Percentiles rank a stretch among this genome's conserved stretches.
phyloP scores from a whole-genome alignment of 2,113 vertebrate species.

The Mirounga angustirostris region DNA sequence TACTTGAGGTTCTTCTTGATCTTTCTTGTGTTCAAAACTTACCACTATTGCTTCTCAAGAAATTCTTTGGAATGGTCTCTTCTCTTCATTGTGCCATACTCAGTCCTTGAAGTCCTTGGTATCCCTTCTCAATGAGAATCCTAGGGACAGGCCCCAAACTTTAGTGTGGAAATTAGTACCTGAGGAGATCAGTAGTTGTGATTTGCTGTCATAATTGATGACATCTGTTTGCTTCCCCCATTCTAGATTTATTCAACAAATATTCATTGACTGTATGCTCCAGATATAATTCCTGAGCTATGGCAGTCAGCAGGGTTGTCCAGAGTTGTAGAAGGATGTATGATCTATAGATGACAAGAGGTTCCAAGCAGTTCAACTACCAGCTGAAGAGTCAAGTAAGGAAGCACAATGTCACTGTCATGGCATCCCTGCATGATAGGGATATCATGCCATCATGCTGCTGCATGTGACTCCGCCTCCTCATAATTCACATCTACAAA shows the following conservation, averaged over 20 bases:
- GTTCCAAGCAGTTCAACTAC: background rate
- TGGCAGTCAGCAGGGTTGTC: background rate
- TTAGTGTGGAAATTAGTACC: background rate
- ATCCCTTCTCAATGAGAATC: background rate
- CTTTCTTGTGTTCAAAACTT: background rate
- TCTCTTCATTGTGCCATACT: background rate
- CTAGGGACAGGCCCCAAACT: background rate
- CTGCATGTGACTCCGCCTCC: background rate
- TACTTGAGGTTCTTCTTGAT: background rate
- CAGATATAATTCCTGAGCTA: background rate
- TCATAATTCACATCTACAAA: background rate
- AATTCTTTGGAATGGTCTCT: background rate
- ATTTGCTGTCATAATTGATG: background rate
- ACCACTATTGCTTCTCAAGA: background rate
- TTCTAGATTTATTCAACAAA: conserved; percentile 22
- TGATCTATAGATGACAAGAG: background rate
- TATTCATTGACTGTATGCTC: background rate
- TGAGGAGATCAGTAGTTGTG: background rate
- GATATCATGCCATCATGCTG: background rate
- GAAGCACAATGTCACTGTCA: background rate
- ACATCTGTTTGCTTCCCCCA: background rate
- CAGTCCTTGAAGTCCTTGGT: background rate
- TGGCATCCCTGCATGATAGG: background rate
- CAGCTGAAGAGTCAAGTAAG: background rate
- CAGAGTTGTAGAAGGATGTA: background rate